These are phyloP conservation scores for Lipophrys pholis DNA, from an alignment of 2,113 vertebrate species.

Conservation along the genomic window DNA sequence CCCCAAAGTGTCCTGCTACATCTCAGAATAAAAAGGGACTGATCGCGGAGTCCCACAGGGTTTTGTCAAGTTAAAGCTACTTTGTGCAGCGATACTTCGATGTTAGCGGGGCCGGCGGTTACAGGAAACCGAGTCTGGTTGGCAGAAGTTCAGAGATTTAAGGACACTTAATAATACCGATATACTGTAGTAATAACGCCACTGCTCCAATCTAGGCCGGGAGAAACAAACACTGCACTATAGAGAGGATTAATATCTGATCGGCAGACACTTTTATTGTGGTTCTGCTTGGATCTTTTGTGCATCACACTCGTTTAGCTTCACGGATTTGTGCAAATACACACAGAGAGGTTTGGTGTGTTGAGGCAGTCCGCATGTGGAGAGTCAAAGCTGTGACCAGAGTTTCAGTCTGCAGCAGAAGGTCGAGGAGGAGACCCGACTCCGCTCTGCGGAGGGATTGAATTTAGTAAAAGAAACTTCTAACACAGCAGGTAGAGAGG, in stretches of 20 bases:
- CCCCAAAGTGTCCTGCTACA: slow-evolving; percentile 53
- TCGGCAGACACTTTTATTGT: slow-evolving; percentile 39
- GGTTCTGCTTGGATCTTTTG: slow-evolving; percentile 14
- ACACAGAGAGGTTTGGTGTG: slow-evolving; percentile 21
- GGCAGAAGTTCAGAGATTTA: slow-evolving; percentile 63
- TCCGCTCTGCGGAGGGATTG: too few species aligned
- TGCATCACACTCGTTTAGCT: slow-evolving; percentile 39
- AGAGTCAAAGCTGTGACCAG: too few species aligned
- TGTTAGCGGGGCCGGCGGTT: slow-evolving; percentile 31
- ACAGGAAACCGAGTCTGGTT: slow-evolving; percentile 20
- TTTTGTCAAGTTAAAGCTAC: slow-evolving; percentile 62
- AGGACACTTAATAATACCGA: slow-evolving; percentile 79
- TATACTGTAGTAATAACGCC: slow-evolving; percentile 36
- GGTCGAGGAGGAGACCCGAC: too few species aligned
- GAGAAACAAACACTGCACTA: slow-evolving; percentile 46
- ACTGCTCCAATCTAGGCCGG: slow-evolving; percentile 63
- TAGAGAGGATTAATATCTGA: slow-evolving; percentile 16
- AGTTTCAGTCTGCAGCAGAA: too few species aligned
- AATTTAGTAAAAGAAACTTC: too few species aligned
- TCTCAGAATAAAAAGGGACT: slow-evolving; percentile 13
- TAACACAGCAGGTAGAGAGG: too few species aligned
- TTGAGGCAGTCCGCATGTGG: slow-evolving; percentile 10
- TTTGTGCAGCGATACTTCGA: slow-evolving; percentile 58
- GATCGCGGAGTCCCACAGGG: too few species aligned
- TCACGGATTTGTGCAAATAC: slow-evolving; percentile 68